Conservation (phyloP, 2,113 vertebrate genomes). For the Rousettus leschenaultii region DNA sequence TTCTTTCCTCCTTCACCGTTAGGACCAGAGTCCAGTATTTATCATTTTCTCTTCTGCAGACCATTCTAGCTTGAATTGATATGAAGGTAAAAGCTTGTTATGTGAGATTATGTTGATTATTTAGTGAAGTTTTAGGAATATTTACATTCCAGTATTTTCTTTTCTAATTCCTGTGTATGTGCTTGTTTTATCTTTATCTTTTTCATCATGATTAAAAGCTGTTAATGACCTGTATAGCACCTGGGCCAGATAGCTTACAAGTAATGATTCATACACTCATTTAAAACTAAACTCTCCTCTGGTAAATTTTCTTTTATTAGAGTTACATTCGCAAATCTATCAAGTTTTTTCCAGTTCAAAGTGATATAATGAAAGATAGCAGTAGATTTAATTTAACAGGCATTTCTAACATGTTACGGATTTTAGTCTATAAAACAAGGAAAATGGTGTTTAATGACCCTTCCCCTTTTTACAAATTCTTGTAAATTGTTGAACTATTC, state of each 20-base stretch:
- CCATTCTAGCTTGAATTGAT: neutral
- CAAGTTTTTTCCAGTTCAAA: neutral
- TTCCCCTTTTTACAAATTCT: neutral
- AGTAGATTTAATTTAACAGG: neutral
- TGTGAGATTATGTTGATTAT: neutral
- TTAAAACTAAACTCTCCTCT: neutral
- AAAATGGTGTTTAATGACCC: neutral
- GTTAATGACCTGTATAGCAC: neutral
- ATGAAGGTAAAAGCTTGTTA: neutral
- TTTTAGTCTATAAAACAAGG: neutral
- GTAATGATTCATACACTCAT: neutral
- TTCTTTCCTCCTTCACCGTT: neutral
- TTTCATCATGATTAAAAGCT: neutral
- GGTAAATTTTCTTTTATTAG: neutral
- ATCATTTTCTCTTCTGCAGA: neutral
- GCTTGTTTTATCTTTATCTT: neutral
- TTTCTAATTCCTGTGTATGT: neutral
- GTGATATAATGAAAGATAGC: neutral
- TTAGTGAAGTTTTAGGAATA: neutral
- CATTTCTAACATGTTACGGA: neutral
- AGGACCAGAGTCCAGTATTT: neutral
- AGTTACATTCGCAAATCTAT: neutral
- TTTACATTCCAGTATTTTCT: neutral
- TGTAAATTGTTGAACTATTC: neutral
- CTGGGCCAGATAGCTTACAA: neutral